Conservation (phyloP, 2,888 invertebrate genomes). For the Maniola hyperantus region DNA sequence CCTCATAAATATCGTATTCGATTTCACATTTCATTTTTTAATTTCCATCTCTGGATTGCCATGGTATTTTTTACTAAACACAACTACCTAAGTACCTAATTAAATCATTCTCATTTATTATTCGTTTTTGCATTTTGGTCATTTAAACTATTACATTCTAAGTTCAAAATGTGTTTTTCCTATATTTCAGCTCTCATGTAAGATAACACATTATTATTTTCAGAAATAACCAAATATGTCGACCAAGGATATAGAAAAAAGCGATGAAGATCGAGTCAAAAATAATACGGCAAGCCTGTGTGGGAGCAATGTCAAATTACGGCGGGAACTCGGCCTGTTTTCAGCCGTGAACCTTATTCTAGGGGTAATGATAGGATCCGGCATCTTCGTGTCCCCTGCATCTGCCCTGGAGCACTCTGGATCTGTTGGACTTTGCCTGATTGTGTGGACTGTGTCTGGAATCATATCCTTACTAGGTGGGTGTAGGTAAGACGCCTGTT, state of each 20-base stretch:
- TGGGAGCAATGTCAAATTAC: constrained; percentile 83
- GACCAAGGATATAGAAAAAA: constrained; percentile 51
- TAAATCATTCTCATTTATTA: no score
- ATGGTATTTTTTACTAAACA: no score
- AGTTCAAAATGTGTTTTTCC: no score
- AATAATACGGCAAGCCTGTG: constrained; percentile 44
- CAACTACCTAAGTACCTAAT: no score
- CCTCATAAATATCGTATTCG: no score
- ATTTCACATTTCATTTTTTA: no score
- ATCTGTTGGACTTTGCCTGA: constrained; percentile 89
- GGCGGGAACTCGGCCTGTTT: constrained; percentile 89
- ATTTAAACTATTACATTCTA: neutral
- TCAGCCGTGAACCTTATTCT: constrained; percentile 92
- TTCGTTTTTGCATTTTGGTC: no score
- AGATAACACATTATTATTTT: constrained; percentile 37
- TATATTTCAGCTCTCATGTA: no score
- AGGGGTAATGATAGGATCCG: constrained; percentile 95
- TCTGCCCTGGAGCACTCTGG: constrained; percentile 89
- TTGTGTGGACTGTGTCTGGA: constrained; percentile 91
- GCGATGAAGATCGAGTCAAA: constrained; percentile 38
- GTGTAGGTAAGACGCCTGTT: constrained; percentile 69
- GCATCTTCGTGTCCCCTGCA: constrained; percentile 93
- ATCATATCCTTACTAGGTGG: constrained; percentile 89
- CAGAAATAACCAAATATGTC: constrained; percentile 55
- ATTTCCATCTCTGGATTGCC: no score